Evolutionary conservation across 2,113 vertebrate genomes (phyloP).

Genomic region (Halichoeres trimaculatus): DNA sequence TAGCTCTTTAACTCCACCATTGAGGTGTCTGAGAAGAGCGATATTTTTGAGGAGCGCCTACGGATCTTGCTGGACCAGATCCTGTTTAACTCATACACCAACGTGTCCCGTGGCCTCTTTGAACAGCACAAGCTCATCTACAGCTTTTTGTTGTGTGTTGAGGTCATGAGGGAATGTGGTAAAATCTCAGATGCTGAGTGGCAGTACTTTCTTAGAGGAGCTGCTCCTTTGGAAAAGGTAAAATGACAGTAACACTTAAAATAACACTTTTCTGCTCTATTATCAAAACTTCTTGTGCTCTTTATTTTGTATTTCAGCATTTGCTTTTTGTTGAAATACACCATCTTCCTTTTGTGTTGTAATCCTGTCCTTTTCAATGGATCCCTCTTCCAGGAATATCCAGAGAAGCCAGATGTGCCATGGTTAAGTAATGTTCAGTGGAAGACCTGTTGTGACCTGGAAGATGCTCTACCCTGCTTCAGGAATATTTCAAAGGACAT

Average conservation of each 20-base stretch:
- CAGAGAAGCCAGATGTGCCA: conserved; percentile 77
- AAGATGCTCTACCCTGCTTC: conserved; percentile 82
- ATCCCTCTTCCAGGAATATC: conserved; percentile 64
- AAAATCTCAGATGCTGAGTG: conserved; percentile 81
- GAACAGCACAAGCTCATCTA: conserved; percentile 87
- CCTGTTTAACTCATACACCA: conserved; percentile 78
- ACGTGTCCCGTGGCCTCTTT: conserved; percentile 84
- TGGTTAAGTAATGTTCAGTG: conserved; percentile 81
- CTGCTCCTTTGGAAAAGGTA: conserved; percentile 78
- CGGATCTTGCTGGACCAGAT: conserved; percentile 80
- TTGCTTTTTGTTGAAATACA: too few relatives aligned
- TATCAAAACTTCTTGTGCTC: too few relatives aligned
- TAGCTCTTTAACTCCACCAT: conserved; percentile 87
- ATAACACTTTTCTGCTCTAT: too few relatives aligned
- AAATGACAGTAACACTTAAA: too few relatives aligned
- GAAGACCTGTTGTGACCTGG: conserved; percentile 84
- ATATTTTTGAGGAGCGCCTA: conserved; percentile 80
- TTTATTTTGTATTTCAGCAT: too few relatives aligned
- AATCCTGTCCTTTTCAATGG: background rate
- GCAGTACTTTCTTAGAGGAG: conserved; percentile 83
- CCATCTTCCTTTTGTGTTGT: background rate
- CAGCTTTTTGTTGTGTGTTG: conserved; percentile 86
- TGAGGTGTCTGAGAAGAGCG: conserved; percentile 77
- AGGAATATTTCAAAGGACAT: conserved; percentile 79
- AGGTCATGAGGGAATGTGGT: conserved; percentile 81